These are phyloP conservation scores for Caenorhabditis sp. DNA, from an alignment of 2,888 invertebrate genomes.

Conservation along the genomic window DNA sequence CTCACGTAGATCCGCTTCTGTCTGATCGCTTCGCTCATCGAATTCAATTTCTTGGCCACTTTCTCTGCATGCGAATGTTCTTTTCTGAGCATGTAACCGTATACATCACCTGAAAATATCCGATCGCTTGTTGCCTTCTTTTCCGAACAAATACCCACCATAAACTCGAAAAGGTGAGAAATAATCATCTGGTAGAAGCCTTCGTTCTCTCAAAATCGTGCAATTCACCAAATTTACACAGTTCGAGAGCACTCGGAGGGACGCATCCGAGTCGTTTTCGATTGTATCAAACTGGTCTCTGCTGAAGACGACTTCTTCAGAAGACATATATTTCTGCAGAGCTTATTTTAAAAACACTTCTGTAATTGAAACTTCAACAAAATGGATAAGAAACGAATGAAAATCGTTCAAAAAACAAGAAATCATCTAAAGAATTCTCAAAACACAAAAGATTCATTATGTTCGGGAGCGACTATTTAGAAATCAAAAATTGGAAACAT, in stretches of 20 bases:
- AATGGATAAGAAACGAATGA: too few relatives aligned
- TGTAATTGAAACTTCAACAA: too few relatives aligned
- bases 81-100: slow-evolving; percentile 8
- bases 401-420: too few relatives aligned
- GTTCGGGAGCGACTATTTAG: too few relatives aligned
- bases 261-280: not conserved
- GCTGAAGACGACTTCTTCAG: not conserved
- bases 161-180: slow-evolving; percentile 21
- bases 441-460: too few relatives aligned
- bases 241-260: slow-evolving; percentile 4
- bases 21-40: not conserved
- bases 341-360: too few relatives aligned
- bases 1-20: not conserved
- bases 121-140: not conserved
- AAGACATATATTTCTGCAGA: too few relatives aligned
- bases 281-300: not conserved
- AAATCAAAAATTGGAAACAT: too few relatives aligned
- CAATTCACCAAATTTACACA: slow-evolving; percentile 8
- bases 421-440: too few relatives aligned
- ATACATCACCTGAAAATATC: not conserved
- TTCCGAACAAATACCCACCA: too few relatives aligned
- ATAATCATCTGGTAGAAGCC: slow-evolving; percentile 5
- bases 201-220: slow-evolving; percentile 23
- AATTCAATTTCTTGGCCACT: not conserved
- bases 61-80: not conserved